Percentiles rank a stretch among this genome's conserved stretches.
Evolutionary conservation across 2,113 vertebrate genomes (phyloP).

Genomic region (Amia ocellicauda): DNA sequence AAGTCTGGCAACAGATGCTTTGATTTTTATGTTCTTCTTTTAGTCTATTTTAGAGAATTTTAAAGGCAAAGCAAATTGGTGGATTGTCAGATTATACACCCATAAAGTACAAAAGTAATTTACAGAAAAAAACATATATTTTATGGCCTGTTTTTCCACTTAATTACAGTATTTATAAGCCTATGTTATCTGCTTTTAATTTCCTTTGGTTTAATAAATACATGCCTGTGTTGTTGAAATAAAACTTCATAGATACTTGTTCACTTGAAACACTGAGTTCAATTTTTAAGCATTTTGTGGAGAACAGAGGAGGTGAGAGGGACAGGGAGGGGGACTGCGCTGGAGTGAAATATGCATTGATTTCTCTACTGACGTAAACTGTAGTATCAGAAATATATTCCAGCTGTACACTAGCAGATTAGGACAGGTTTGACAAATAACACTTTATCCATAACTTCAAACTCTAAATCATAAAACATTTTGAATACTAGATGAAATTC

Average conservation of each 20-base stretch:
- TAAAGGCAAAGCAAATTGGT: conserved; percentile 2
- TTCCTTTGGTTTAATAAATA: no score
- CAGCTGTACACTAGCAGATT: conserved; percentile 30
- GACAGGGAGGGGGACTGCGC: conserved; percentile 26
- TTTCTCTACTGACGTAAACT: conserved; percentile 34
- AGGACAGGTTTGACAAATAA: neutral
- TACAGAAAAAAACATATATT: no score
- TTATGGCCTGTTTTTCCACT: no score
- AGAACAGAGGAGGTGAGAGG: neutral
- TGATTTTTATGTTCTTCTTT: conserved; percentile 25
- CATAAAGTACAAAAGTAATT: no score
- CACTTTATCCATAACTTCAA: neutral
- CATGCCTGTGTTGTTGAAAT: no score
- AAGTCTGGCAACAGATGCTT: conserved; percentile 26
- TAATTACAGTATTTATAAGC: no score
- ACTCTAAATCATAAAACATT: neutral
- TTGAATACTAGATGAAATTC: conserved; percentile 19
- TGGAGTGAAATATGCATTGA: conserved; percentile 22
- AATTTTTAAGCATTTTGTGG: neutral
- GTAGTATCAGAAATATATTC: conserved; percentile 44
- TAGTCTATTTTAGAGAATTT: neutral
- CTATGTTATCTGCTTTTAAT: no score
- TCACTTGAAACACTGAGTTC: no score
- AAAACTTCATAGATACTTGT: no score
- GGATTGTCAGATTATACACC: conserved; percentile 9